A percentile compares a stretch with the other conserved stretches of the same genome.
phyloP scores from a whole-genome alignment of 2,797 vertebrate genomes.

The Acanthornis magna region DNA sequence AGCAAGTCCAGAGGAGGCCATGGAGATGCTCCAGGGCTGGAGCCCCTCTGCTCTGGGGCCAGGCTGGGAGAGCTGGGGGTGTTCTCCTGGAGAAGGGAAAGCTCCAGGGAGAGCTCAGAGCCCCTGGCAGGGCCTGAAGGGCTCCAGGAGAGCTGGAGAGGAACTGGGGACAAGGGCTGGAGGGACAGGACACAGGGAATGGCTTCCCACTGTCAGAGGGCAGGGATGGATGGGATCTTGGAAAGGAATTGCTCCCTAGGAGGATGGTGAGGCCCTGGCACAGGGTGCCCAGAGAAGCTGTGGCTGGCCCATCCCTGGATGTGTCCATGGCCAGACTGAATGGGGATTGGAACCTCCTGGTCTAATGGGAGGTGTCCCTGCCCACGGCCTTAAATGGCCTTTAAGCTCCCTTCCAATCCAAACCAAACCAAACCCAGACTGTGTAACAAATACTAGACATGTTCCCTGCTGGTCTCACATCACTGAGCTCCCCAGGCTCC shows the following conservation, averaged over 20 bases:
- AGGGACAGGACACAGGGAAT: background rate
- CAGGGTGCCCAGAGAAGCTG: background rate
- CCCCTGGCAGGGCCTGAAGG: background rate
- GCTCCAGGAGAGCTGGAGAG: background rate
- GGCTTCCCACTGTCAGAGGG: background rate
- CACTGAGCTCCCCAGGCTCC: constrained; percentile 21
- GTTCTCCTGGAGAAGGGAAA: background rate
- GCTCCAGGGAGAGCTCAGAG: background rate
- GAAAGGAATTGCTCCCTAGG: background rate
- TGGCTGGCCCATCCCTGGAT: background rate
- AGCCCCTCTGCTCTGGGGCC: background rate
- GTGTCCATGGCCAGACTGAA: background rate
- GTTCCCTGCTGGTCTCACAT: background rate
- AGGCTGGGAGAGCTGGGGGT: background rate
- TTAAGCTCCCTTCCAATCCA: background rate
- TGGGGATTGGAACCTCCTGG: background rate
- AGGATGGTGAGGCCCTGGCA: background rate
- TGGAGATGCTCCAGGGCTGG: background rate
- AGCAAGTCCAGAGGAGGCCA: background rate
- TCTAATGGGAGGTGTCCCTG: background rate
- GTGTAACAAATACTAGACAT: background rate
- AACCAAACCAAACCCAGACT: background rate
- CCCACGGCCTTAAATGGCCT: background rate
- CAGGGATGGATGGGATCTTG: background rate
- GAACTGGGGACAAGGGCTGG: background rate